A percentile compares a stretch with the other conserved stretches of the same genome.
These are phyloP conservation scores for Drosophila melanosoma DNA, from an alignment of 2,888 invertebrate species.

Conservation along the genomic window DNA sequence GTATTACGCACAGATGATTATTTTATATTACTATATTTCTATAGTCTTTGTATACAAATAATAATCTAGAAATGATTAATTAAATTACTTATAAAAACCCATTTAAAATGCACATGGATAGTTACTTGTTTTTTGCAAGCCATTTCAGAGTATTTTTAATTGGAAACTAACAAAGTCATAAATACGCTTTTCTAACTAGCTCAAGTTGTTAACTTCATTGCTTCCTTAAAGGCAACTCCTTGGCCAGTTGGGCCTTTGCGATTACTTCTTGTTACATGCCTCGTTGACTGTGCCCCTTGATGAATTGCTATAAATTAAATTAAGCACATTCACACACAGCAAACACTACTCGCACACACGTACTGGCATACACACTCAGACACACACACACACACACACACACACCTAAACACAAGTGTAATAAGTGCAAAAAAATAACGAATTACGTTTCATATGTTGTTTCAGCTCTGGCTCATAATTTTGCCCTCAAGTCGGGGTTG, in stretches of 20 bases:
- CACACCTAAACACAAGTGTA: slow-evolving; percentile 28
- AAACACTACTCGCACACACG: slow-evolving; percentile 16
- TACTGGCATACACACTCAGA: not conserved
- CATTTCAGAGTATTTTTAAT: not conserved
- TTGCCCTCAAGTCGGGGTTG: slow-evolving; percentile 37
- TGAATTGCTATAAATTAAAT: slow-evolving; percentile 78
- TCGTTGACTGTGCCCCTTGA: slow-evolving; percentile 69
- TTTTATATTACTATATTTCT: not conserved
- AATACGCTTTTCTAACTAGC: slow-evolving; percentile 12
- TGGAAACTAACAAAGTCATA: slow-evolving; percentile 7
- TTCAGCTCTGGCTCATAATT: slow-evolving; percentile 61
- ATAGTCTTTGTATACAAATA: not conserved
- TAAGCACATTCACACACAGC: slow-evolving; percentile 49
- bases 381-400: slow-evolving; percentile 10
- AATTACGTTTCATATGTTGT: slow-evolving; percentile 71
- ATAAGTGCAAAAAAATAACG: slow-evolving; percentile 59
- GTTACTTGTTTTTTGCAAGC: not conserved
- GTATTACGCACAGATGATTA: not conserved
- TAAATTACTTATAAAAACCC: not conserved
- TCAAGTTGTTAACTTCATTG: slow-evolving; percentile 8
- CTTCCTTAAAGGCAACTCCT: not conserved
- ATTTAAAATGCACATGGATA: not conserved
- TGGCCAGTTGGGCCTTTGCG: slow-evolving; percentile 23
- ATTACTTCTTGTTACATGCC: slow-evolving; percentile 63
- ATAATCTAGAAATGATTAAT: not conserved